A percentile compares a stretch with the other conserved stretches of the same genome.
These are phyloP conservation scores for Aphrocallistes beatrix DNA, from an alignment of 37 sponge, comb jelly and placozoan genomes.

Conservation along the genomic window DNA sequence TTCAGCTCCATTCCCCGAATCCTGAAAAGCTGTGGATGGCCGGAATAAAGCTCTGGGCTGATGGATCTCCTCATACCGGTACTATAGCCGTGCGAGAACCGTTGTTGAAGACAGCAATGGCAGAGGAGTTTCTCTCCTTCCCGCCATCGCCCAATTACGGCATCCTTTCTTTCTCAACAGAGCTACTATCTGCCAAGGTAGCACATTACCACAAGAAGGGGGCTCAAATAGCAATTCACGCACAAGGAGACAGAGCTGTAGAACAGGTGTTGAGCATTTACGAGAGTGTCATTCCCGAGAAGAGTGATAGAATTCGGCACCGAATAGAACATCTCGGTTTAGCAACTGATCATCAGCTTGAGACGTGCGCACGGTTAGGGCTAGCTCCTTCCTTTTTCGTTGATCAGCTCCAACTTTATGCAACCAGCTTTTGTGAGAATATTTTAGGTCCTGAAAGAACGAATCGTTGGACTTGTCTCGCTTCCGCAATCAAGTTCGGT, in stretches of 20 bases:
- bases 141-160: conserved; percentile 27
- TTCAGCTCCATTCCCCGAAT: not conserved
- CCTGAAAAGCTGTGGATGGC: conserved; percentile 33
- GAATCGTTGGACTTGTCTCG: conserved; percentile 23
- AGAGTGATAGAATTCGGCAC: conserved; percentile 22
- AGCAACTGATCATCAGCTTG: conserved; percentile 31
- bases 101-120: conserved; percentile 28
- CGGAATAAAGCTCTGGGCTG: conserved; percentile 39
- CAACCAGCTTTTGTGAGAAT: conserved; percentile 24
- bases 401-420: conserved; percentile 35
- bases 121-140: conserved; percentile 25
- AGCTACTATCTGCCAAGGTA: conserved; percentile 17
- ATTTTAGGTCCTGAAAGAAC: conserved; percentile 34
- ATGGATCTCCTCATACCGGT: conserved; percentile 38
- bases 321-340: conserved; percentile 45
- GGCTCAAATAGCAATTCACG: conserved; percentile 30
- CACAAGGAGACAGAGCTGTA: conserved; percentile 46
- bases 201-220: conserved; percentile 15
- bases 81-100: conserved; percentile 33
- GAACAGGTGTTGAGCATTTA: conserved; percentile 30
- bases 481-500: conserved; percentile 17
- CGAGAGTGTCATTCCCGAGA: not conserved
- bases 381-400: conserved; percentile 30
- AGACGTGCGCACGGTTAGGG: conserved; percentile 23
- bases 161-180: not conserved